Evolutionary conservation across 2,113 vertebrate species (phyloP).

Genomic region (Calidris pugnax): DNA sequence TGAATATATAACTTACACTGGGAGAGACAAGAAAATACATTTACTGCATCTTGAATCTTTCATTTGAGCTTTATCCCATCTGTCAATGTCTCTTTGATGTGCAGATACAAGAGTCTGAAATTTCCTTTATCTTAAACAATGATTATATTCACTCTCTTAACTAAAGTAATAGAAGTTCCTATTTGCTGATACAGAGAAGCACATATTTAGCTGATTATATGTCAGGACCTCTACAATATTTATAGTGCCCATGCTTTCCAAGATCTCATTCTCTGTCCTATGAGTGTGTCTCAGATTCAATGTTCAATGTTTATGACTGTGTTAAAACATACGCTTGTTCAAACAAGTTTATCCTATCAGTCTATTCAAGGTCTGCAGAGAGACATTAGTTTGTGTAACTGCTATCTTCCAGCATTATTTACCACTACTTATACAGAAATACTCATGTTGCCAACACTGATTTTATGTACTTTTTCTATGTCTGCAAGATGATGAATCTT

Average conservation of each 20-base stretch:
- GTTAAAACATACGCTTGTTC: background rate
- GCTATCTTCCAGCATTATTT: background rate
- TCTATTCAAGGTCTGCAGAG: background rate
- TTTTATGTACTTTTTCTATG: background rate
- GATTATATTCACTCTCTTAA: background rate
- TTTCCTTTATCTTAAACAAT: background rate
- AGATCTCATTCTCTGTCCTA: background rate
- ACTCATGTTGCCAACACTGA: background rate
- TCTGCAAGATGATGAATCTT: background rate
- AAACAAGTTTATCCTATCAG: background rate
- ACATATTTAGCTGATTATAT: background rate
- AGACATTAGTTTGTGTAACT: background rate
- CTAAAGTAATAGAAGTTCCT: background rate
- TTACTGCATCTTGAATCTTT: background rate
- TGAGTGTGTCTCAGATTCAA: background rate
- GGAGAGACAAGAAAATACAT: background rate
- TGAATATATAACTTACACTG: background rate
- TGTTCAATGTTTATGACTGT: background rate
- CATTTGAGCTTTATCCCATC: background rate
- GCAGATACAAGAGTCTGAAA: background rate
- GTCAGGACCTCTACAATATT: background rate
- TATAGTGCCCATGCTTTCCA: background rate
- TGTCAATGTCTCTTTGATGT: conserved; percentile 10
- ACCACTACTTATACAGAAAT: background rate
- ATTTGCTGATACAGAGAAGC: background rate